phyloP scores from a whole-genome alignment of 2,113 vertebrate species.

The Thunnus maccoyii region DNA sequence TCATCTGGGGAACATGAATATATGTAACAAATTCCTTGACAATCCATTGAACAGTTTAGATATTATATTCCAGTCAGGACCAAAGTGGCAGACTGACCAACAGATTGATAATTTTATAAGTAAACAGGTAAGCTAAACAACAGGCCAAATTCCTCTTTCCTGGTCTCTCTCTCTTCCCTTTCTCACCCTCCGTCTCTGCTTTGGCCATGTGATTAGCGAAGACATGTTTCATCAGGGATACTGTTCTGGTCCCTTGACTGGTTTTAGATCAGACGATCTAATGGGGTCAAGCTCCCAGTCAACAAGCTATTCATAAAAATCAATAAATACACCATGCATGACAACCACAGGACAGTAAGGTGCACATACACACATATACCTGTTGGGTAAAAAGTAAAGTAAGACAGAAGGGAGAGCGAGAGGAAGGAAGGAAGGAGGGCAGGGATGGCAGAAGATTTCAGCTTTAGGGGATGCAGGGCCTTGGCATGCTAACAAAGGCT shows the following conservation, averaged over 20 bases:
- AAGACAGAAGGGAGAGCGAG: constrained; percentile 2
- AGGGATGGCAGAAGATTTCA: constrained; percentile 54
- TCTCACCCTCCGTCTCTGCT: constrained; percentile 42
- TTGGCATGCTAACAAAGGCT: constrained; percentile 78
- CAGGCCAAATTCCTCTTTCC: neutral
- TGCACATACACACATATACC: constrained; percentile 42
- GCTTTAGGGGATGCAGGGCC: constrained; percentile 61
- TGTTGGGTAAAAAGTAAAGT: constrained; percentile 35
- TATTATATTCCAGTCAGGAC: neutral
- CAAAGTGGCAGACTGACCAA: neutral
- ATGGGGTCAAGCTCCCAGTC: constrained; percentile 81
- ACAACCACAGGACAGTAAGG: constrained; percentile 65
- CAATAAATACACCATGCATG: constrained; percentile 77
- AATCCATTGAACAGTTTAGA: neutral
- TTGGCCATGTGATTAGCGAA: constrained; percentile 67
- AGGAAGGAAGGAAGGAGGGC: constrained; percentile 52
- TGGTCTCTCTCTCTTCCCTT: constrained; percentile 5
- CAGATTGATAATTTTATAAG: constrained; percentile 3
- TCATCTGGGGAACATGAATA: neutral
- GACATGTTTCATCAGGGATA: constrained; percentile 76
- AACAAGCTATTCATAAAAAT: constrained; percentile 82
- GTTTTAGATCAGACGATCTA: constrained; percentile 80
- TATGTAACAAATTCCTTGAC: neutral
- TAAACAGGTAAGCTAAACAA: constrained; percentile 18
- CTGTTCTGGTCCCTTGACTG: constrained; percentile 71